A percentile compares a stretch with the other conserved stretches of the same genome.
Evolutionary conservation across 92 coral and sea anemone species (phyloP).

Genomic region (Parazoanthus darwini): DNA sequence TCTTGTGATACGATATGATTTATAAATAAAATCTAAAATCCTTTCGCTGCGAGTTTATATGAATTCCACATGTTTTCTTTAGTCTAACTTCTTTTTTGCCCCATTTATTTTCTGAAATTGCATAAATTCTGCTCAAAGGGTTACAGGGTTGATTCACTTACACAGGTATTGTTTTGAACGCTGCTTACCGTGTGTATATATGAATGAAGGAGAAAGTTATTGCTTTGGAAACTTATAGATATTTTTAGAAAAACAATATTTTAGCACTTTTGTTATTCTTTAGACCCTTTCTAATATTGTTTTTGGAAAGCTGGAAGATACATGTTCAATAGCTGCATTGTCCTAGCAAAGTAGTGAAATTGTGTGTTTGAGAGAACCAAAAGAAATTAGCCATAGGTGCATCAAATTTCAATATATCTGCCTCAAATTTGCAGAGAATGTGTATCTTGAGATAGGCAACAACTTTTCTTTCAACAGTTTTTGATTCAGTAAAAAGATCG

Average conservation of each 20-base stretch:
- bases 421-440: background rate
- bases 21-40: too few species aligned
- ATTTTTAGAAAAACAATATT: background rate
- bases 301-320: background rate
- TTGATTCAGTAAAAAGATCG: background rate
- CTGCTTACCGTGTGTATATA: too few species aligned
- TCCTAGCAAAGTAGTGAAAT: too few species aligned
- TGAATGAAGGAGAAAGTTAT: background rate
- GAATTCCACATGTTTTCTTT: too few species aligned
- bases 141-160: too few species aligned
- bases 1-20: too few species aligned
- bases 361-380: background rate
- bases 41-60: too few species aligned
- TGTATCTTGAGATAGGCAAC: slow-evolving; percentile 6
- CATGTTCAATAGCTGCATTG: background rate
- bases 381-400: slow-evolving; percentile 4
- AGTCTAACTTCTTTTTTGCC: too few species aligned
- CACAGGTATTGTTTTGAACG: too few species aligned
- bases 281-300: slow-evolving; percentile 4
- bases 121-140: too few species aligned
- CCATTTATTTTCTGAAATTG: too few species aligned
- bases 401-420: slow-evolving; percentile 1
- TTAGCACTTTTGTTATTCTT: slow-evolving; percentile 5
- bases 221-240: background rate
- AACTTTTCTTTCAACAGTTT: background rate